Percentiles rank a stretch among this genome's conserved stretches.
Evolutionary conservation across 2,113 vertebrate species (phyloP).

Genomic region (Calypte anna): DNA sequence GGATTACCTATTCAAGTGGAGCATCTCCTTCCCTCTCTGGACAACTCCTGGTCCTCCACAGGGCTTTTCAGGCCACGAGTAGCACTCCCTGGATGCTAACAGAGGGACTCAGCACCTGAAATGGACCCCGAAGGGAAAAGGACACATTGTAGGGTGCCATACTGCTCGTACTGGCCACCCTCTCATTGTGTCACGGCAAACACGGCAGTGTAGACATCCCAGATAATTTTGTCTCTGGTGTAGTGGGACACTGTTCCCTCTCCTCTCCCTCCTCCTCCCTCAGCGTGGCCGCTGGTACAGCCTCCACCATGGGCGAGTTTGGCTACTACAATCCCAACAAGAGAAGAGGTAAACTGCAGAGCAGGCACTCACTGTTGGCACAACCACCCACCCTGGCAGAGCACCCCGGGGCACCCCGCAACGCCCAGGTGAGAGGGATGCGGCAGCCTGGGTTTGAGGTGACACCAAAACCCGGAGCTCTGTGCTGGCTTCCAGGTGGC

Average conservation of each 20-base stretch:
- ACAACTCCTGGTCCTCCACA: not conserved
- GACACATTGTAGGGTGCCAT: not conserved
- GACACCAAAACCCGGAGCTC: rapidly evolving
- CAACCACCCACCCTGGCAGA: not conserved
- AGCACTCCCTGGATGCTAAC: not conserved
- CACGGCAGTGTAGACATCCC: rapidly evolving
- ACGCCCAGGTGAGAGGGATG: not conserved
- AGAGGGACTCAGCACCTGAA: not conserved
- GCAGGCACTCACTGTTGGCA: rapidly evolving
- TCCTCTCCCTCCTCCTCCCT: not conserved
- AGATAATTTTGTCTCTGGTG: rapidly evolving
- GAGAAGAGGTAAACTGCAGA: not conserved
- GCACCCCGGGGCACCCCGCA: not conserved
- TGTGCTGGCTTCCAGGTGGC: too few relatives aligned
- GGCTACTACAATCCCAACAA: not conserved
- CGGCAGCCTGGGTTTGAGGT: not conserved
- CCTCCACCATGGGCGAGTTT: not conserved
- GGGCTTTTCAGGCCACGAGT: not conserved
- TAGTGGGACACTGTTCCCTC: not conserved
- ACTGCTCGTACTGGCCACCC: rapidly evolving
- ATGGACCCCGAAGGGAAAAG: not conserved
- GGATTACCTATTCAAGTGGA: not conserved
- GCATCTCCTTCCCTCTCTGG: not conserved
- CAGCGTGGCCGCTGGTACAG: not conserved
- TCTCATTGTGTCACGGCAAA: not conserved